Evolutionary conservation across 2,113 vertebrate species (phyloP).

Genomic region (Polyodon spathula): DNA sequence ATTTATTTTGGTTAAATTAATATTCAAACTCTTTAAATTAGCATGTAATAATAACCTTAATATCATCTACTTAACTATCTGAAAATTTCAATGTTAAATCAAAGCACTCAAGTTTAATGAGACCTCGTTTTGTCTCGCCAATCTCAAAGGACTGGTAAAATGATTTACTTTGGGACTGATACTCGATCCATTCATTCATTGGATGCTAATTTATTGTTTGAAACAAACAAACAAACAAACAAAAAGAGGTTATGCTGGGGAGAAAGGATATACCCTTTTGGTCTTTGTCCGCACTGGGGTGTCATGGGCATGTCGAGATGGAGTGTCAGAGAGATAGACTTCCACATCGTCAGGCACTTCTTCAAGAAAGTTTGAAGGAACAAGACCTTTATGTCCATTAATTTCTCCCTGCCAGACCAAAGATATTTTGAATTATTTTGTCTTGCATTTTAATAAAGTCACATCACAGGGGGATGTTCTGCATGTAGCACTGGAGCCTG

Average conservation of each 20-base stretch:
- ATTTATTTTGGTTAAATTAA: constrained; percentile 21
- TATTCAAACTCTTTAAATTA: constrained; percentile 40
- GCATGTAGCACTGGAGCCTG: too few relatives aligned
- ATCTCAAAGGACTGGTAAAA: too few relatives aligned
- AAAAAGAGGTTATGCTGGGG: constrained; percentile 61
- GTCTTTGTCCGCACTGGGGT: constrained; percentile 72
- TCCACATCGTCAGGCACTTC: constrained; percentile 99
- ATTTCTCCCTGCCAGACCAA: constrained; percentile 70
- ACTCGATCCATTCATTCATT: too few relatives aligned
- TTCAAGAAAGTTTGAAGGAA: constrained; percentile 98
- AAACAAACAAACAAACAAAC: constrained; percentile 30
- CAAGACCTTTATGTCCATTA: constrained; percentile 92
- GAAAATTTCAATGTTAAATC: background rate
- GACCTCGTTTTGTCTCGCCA: background rate
- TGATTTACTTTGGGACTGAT: too few relatives aligned
- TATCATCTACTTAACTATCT: too few relatives aligned
- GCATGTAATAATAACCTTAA: constrained; percentile 6
- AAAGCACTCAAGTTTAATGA: background rate
- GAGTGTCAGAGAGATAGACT: constrained; percentile 84
- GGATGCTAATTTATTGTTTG: constrained; percentile 4
- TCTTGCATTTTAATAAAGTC: too few relatives aligned
- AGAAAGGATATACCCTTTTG: constrained; percentile 86
- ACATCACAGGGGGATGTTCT: too few relatives aligned
- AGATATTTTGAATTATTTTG: too few relatives aligned
- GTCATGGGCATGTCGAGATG: constrained; percentile 68